A percentile compares a stretch with the other conserved stretches of the same genome.
Conservation (phyloP, 2,113 vertebrate species). For the Hippopotamus amphibius region DNA sequence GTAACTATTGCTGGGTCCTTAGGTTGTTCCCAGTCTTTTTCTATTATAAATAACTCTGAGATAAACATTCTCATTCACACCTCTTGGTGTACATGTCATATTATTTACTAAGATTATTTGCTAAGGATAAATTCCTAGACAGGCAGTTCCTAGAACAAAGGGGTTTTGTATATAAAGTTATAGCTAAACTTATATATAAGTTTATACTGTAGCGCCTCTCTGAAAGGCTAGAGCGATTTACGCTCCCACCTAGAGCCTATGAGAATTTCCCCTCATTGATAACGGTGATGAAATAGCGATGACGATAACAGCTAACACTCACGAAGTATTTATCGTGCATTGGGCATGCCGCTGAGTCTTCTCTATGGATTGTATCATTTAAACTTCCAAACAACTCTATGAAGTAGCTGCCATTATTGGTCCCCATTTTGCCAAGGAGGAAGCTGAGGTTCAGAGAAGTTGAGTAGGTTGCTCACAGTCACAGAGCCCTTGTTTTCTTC, state of each 20-base stretch:
- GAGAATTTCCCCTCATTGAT: not conserved
- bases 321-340: not conserved
- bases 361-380: not conserved
- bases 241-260: not conserved
- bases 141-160: not conserved
- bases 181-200: not conserved
- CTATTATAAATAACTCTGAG: slow-evolving; percentile 32
- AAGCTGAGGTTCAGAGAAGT: not conserved
- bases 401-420: not conserved
- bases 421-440: not conserved
- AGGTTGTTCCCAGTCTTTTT: not conserved
- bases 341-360: not conserved
- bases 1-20: not conserved
- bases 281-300: not conserved
- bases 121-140: not conserved
- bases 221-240: not conserved
- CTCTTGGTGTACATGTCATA: not conserved
- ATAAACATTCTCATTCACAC: not conserved
- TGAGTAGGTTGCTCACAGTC: not conserved
- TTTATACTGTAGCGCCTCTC: not conserved
- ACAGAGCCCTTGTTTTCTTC: not conserved
- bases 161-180: not conserved
- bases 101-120: not conserved
- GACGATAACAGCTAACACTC: not conserved
- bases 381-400: not conserved